Evolutionary conservation across 2,113 vertebrate species (phyloP).

Genomic region (Nanorana parkeri): DNA sequence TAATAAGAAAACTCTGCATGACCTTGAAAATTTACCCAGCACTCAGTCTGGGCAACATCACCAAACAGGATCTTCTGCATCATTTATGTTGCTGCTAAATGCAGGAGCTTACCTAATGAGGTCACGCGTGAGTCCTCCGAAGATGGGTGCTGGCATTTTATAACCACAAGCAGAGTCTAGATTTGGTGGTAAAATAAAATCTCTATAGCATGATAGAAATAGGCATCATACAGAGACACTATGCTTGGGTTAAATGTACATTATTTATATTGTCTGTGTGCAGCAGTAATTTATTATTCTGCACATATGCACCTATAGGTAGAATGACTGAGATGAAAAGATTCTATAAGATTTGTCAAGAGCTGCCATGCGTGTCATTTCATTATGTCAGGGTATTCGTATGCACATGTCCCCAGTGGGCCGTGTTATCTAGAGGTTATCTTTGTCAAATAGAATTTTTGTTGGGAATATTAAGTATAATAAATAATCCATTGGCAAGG

Average conservation of each 20-base stretch:
- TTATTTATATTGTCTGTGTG: slow-evolving; percentile 20
- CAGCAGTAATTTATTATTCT: slow-evolving; percentile 26
- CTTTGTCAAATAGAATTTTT: background rate
- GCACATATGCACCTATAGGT: slow-evolving; percentile 21
- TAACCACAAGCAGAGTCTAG: background rate
- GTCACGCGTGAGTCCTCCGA: slow-evolving; percentile 28
- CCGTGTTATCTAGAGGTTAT: slow-evolving; percentile 16
- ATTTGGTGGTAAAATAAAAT: slow-evolving; percentile 29
- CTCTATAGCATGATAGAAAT: background rate
- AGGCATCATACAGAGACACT: background rate
- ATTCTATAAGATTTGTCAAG: slow-evolving; percentile 34
- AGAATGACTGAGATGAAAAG: background rate
- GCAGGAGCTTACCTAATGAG: slow-evolving; percentile 51
- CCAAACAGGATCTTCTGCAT: slow-evolving; percentile 50
- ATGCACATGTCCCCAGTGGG: background rate
- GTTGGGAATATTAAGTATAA: background rate
- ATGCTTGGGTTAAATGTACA: slow-evolving; percentile 16
- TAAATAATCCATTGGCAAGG: background rate
- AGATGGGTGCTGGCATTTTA: slow-evolving; percentile 16
- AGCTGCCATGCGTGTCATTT: slow-evolving; percentile 14
- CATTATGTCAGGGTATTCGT: slow-evolving; percentile 27
- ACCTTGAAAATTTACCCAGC: slow-evolving; percentile 50
- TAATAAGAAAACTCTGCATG: slow-evolving; percentile 55
- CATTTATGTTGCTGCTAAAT: slow-evolving; percentile 54
- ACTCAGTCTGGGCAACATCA: slow-evolving; percentile 32